Evolutionary conservation across 2,797 vertebrate species (phyloP), one percentile per base, ranked within the genome.

Genomic region (Percopsis omiscomaycus): DNA sequence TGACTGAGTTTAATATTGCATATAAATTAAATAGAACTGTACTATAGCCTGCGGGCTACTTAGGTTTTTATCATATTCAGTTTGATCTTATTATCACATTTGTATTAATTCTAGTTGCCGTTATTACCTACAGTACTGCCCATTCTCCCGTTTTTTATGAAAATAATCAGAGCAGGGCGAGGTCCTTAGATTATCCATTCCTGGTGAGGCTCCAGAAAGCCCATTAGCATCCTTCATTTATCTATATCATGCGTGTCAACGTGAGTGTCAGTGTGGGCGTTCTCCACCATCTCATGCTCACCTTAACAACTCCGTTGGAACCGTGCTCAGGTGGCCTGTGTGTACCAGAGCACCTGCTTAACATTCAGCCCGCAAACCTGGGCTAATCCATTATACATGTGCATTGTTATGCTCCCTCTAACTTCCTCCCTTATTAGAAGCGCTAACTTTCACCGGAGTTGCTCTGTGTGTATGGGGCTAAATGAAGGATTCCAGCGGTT

Each of bases 151-250:
- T 74, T 66, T 22, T 69, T 84, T 61, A 57, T 65, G 55, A 69
- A 80, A 68, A 62, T 48, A 75, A 75, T 80, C 69, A 29, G 47
- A 73, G 74, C 52, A 64, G 52, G 60, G 68, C 42, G 52, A 66
- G 74, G 55, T 80, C 61, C 66, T 52, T 46, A 78, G 70, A 84
- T 87, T 71, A 82, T 84, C 59, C 65, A 66, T 65, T 75, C 50
- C 71, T 76, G 70, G 78, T 82, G 75, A 73, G 64, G 61, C 71
- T 79, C 65, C 76, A 67, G 68, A 81, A 87, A 88, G 76, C 78
- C 81, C 79, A 86, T 91, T 86, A 89, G 80, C 78, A 86, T 87
- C 86, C 78, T 83, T 89, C 84, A 89, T 90, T 89, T 90, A 86
- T 90, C 86, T 81, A 78, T 78, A 88, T 88, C 84, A 80, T 70